Base-by-base conservation (phyloP, 2,797 vertebrate genomes). In the Coregonus sp. region DNA sequence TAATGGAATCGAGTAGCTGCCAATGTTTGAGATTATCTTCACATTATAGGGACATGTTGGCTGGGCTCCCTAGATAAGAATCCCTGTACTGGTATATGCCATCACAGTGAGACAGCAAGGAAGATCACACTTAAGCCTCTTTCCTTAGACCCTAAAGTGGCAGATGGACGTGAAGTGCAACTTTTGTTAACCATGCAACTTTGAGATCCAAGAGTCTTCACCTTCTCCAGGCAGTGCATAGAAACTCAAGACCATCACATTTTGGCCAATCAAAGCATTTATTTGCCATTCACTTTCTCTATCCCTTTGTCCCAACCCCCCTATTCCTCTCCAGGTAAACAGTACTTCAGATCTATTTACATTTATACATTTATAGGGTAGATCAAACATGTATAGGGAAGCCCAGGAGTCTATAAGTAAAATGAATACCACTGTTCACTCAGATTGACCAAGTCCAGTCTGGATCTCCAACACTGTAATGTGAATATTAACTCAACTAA, bases 401-500 rank as follows among this genome's bases (percentile, higher is more conserved):
- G 12, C 31, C 25, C 35, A 14, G 14, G 33, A 35, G 31, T 15
- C 33, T 67, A 5, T 35, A 67, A n/a, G 11, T 35, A 69, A 37
- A 37, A 37, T 4, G 0, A 69, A 18, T 69, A 25, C 9, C 7
- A 63, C 61, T 63, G n/a, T 20, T 63, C 18, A 9, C 81, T 89
- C 84, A 85, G 83, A 85, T 88, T 81, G 77, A 85, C 77, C 83
- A 88, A 86, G 82, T 81, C 87, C 86, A 82, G 70, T n/a, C 69
- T 69, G 82, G 87, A 87, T 84, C 80, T 78, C 80, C 78, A 70
- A 51, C 66, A 78, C 80, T 74, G 80, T 80, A 87, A 90, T 89
- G 85, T 88, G 90, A 91, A 90, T 91, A 91, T 90, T 87, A 91
- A 90, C 81, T 87, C 78, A 87, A 90, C 89, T 92, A 92, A 93